Evolutionary conservation across 2,888 invertebrate species (phyloP), one percentile per base, ranked within the genome.

Genomic region (Dysmachus trigonus): DNA sequence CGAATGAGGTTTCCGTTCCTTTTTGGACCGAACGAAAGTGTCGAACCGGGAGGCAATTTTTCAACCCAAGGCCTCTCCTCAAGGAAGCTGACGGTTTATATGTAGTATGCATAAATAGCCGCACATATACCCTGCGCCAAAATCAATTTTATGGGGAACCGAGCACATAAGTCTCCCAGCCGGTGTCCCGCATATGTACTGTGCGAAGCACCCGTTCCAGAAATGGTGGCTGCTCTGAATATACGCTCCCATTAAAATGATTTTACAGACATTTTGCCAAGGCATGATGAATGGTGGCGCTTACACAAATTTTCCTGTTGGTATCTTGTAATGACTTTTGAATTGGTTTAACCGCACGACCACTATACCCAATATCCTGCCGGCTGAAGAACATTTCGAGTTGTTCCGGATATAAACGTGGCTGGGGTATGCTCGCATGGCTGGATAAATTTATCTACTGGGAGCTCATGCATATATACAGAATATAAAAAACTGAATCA

Each of bases 311-410:
- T 53, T 82, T 41, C 62, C 62, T 71, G 53, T 82, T 62, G 82
- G 82, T 62, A 62, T 82, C 62, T 82, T 62, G 82, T 62, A 82
- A 82, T 82, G 71, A 82, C 82, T 82, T 82, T 82, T 82, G 62
- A 82, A 82, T 82, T 82, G 82, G 35, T 82, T 82, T 82, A 62
- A 22, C 82, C 82, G 35, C 77, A 77, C 41, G 77, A 77, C 77
- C 27, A 47, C 41, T 41, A 35, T 35, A 74, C 74, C 35, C 74
- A 74, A 35, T 33, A 35, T 35, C 74, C 33, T 74, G 33, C 74
- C 35, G 74, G 33, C 74, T 74, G 74, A 74, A n/a, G 74, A 74
- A 35, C 35, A 35, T 74, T 35, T 74, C 33, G 33, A 74, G 74
- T 74, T 33, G 74, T 18, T 33, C 74, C 74, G 74, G 74, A 35